Base-by-base conservation (phyloP, 2,113 vertebrate genomes). In the Edolisoma coerulescens region DNA sequence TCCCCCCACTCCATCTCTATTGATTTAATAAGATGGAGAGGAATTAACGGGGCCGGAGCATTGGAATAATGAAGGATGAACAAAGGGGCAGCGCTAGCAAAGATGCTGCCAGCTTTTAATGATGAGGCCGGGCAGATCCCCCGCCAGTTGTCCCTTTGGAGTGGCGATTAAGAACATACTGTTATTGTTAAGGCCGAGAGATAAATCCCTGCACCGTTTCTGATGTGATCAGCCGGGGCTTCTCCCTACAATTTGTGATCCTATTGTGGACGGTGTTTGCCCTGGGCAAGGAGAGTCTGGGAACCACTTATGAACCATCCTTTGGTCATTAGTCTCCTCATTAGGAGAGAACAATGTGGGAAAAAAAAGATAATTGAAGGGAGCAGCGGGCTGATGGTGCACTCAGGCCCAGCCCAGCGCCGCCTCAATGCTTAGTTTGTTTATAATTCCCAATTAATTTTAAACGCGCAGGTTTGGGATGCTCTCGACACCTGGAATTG, bases 161-260 rank as follows among this genome's bases (percentile, higher is more conserved):
- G 96, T 17, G 94, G 95, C 93, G 95, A 97, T 98, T 97, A 97
- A 97, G 96, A 95, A 83, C 96, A 95, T 93, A 94, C 96, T 92
- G 97, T 84, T 90, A 84, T 97, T 95, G 95, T 96, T 69, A 37
- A 78, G 87, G 95, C 93, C 67, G 95, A 95, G 97, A 97, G 96
- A 97, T 97, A 98, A 98, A 98, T 97, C 97, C 90, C 90, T 67
- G 97, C 97, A 98, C 97, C 97, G 95, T 98, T 98, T 97, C 98
- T 98, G 98, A 98, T 98, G 98, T 97, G 98, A 98, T 98, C 98
- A 98, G 97, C 84, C 95, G 42, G 77, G 87, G 85, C 93, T 97
- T 97, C 95, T 96, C 94, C 95, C 97, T 69, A 95, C 88, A 96
- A 96, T 95, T 96, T 98, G 97, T 99, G 98, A 99, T 99, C 98